A percentile compares a stretch with the other conserved stretches of the same genome.
These are phyloP conservation scores for Rhynchophorus ferrugineus DNA, from an alignment of 1,140 invertebrate species.

Conservation along the genomic window DNA sequence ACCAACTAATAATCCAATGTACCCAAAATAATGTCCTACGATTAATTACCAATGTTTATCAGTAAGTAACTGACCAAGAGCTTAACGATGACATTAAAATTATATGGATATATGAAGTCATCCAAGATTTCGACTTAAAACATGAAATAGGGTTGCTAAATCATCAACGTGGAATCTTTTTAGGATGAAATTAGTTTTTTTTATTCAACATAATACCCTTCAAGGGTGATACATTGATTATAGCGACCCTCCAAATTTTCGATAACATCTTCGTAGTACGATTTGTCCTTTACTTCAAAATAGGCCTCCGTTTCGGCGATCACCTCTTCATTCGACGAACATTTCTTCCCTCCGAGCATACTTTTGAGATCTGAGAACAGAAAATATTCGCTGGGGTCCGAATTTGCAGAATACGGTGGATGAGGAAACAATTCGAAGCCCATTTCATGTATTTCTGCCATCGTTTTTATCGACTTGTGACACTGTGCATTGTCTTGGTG, in stretches of 20 bases:
- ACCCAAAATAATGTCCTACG: too few species aligned
- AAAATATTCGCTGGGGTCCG: slow-evolving; percentile 26
- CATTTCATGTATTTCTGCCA: slow-evolving; percentile 38
- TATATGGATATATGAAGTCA: too few species aligned
- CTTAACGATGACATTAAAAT: too few species aligned
- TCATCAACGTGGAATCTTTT: too few species aligned
- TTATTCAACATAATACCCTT: slow-evolving; percentile 30
- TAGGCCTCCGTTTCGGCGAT: slow-evolving; percentile 18
- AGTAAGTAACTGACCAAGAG: too few species aligned
- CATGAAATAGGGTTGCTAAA: too few species aligned
- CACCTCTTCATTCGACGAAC: slow-evolving; percentile 29
- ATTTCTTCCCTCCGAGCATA: slow-evolving; percentile 28
- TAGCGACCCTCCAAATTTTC: slow-evolving; percentile 22
- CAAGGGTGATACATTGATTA: slow-evolving; percentile 24
- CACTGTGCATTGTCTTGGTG: slow-evolving; percentile 28
- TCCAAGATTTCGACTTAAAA: too few species aligned
- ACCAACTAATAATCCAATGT: too few species aligned
- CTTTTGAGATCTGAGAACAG: slow-evolving; percentile 23
- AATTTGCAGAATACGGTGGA: slow-evolving; percentile 38
- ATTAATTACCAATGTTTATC: too few species aligned
- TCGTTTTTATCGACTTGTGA: slow-evolving; percentile 31
- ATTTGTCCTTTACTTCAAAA: slow-evolving; percentile 24
- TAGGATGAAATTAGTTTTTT: slow-evolving; percentile 12
- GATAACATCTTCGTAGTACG: slow-evolving; percentile 22
- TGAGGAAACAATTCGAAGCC: slow-evolving; percentile 39